Conservation (phyloP, 2,797 vertebrate species). For the Phrynocephalus vlangalii region DNA sequence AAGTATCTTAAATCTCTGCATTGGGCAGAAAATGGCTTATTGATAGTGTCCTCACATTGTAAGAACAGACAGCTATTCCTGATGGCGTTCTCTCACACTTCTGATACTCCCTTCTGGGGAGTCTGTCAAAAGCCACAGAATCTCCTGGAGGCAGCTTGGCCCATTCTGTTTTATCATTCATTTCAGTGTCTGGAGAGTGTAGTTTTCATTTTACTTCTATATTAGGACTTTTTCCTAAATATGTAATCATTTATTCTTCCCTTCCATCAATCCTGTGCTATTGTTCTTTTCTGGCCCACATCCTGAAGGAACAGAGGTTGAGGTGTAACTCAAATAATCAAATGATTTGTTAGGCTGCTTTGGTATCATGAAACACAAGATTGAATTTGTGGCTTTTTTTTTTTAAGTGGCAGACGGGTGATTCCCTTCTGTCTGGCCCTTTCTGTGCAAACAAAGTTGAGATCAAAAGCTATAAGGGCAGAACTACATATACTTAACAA, state of each 20-base stretch:
- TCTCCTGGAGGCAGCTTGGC: background rate
- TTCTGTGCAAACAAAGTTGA: background rate
- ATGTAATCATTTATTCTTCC: background rate
- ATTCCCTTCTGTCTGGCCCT: background rate
- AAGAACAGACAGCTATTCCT: background rate
- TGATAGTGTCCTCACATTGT: background rate
- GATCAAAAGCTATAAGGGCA: constrained; percentile 12
- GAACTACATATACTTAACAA: background rate
- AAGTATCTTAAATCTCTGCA: background rate
- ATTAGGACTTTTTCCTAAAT: background rate
- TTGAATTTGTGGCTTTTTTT: background rate
- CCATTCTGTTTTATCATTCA: background rate
- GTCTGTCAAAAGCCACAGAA: background rate
- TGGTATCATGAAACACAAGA: constrained; percentile 21
- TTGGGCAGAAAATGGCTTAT: background rate
- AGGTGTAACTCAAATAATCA: constrained; percentile 25
- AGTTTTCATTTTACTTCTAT: constrained; percentile 12
- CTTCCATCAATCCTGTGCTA: constrained; percentile 22
- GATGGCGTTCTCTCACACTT: background rate
- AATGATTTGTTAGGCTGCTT: constrained; percentile 11
- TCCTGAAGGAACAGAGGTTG: background rate
- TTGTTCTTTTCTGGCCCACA: background rate
- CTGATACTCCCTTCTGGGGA: background rate
- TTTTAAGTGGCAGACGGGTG: background rate
- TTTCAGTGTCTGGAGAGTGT: background rate